Conservation (phyloP, 2,888 invertebrate genomes). For the Pediacus dermestoides region DNA sequence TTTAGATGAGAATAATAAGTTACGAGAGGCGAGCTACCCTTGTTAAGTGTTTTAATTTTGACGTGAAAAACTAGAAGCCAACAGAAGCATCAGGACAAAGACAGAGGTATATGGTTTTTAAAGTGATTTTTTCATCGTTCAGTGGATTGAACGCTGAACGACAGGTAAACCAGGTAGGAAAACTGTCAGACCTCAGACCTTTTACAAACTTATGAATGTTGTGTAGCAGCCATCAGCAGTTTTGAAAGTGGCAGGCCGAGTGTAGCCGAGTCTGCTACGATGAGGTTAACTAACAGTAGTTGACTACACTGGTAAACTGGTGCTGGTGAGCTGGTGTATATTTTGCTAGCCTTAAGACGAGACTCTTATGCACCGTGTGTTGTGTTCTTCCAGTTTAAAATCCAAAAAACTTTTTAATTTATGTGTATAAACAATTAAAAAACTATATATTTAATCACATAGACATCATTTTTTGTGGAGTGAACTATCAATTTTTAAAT, state of each 20-base stretch:
- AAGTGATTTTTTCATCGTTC: conserved; percentile 18
- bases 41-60: no score
- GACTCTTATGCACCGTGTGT: conserved; percentile 9
- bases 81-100: no score
- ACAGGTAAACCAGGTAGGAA: conserved; percentile 26
- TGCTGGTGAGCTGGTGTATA: conserved; percentile 15
- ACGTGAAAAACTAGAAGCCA: no score
- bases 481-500: conserved; percentile 16
- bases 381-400: conserved; percentile 9
- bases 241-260: conserved; percentile 26
- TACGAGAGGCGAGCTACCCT: no score
- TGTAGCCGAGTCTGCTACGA: conserved; percentile 18
- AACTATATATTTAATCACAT: no score
- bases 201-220: conserved; percentile 25
- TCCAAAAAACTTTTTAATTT: conserved; percentile 13
- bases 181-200: conserved; percentile 20
- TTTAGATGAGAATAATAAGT: no score
- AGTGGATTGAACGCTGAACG: conserved; percentile 17
- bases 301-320: conserved; percentile 23
- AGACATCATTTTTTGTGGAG: no score
- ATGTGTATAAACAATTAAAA: no score
- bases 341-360: no score
- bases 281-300: conserved; percentile 27
- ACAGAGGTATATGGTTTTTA: no score
- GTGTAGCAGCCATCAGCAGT: no score